Percentiles rank a stretch among this genome's conserved stretches.
phyloP scores from a whole-genome alignment of 2,113 vertebrate species.

The Ageneiosus marmoratus region DNA sequence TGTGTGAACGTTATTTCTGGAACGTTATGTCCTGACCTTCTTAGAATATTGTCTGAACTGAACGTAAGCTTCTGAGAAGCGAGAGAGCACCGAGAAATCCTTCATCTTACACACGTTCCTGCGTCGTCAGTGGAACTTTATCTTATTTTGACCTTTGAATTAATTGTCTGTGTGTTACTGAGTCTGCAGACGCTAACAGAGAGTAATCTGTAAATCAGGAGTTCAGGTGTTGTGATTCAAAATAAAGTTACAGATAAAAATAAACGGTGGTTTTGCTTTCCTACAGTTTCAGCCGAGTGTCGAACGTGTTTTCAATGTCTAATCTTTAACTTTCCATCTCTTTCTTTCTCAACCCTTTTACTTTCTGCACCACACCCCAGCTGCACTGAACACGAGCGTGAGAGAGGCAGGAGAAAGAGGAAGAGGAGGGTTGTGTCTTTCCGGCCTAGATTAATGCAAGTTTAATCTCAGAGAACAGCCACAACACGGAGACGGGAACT shows the following conservation, averaged over 20 bases:
- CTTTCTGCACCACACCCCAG: conserved; percentile 18
- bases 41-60: not conserved
- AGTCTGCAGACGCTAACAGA: not conserved
- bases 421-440: conserved; percentile 52
- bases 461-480: conserved; percentile 16
- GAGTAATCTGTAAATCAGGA: not conserved
- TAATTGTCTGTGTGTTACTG: too few relatives aligned
- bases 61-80: not conserved
- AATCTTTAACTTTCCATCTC: not conserved
- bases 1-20: not conserved
- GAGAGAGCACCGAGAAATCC: too few relatives aligned
- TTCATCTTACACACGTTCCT: too few relatives aligned
- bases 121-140: not conserved
- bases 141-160: too few relatives aligned
- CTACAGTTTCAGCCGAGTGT: not conserved
- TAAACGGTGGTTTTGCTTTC: not conserved
- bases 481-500: not conserved
- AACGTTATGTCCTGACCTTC: not conserved
- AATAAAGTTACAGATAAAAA: too few relatives aligned
- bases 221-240: not conserved
- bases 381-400: conserved; percentile 12
- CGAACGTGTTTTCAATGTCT: not conserved
- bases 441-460: conserved; percentile 42
- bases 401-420: conserved; percentile 39
- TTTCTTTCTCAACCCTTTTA: conserved; percentile 25